phyloP scores from a whole-genome alignment of 1,140 invertebrate species.

The Brachionus calyciflorus region DNA sequence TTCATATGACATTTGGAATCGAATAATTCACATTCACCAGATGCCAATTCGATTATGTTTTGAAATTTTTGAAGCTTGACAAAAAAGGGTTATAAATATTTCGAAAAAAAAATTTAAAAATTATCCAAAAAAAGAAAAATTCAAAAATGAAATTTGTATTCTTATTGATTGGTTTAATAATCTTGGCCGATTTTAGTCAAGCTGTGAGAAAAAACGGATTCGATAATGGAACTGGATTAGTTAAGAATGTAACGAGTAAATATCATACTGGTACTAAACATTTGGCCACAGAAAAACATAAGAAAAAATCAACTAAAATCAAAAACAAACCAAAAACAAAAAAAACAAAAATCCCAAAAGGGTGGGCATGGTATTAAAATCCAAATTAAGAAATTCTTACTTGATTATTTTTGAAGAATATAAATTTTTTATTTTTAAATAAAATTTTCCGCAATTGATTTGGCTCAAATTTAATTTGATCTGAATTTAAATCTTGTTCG shows the following conservation, averaged over 20 bases:
- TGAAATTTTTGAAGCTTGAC: conserved; percentile 40
- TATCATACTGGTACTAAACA: too few relatives aligned
- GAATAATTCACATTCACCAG: conserved; percentile 28
- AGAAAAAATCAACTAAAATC: too few relatives aligned
- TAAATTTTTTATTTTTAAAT: conserved; percentile 66
- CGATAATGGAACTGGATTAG: too few relatives aligned
- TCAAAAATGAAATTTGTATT: too few relatives aligned
- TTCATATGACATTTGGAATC: background rate
- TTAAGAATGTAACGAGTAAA: too few relatives aligned
- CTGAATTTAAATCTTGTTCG: conserved; percentile 64
- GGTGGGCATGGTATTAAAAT: too few relatives aligned
- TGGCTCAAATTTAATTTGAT: conserved; percentile 63
- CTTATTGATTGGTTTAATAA: too few relatives aligned
- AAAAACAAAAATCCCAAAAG: background rate
- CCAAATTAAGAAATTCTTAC: conserved; percentile 54
- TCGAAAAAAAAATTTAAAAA: background rate
- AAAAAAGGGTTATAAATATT: background rate
- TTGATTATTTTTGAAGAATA: conserved; percentile 66
- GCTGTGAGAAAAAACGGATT: too few relatives aligned
- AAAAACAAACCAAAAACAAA: background rate
- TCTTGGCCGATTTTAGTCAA: too few relatives aligned
- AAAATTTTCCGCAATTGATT: conserved; percentile 62
- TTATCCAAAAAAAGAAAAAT: too few relatives aligned
- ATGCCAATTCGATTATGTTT: conserved; percentile 38
- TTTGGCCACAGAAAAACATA: too few relatives aligned